A percentile compares a stretch with the other conserved stretches of the same genome.
Conservation (phyloP, 2,888 invertebrate genomes). For the Drymonia ruficornis region DNA sequence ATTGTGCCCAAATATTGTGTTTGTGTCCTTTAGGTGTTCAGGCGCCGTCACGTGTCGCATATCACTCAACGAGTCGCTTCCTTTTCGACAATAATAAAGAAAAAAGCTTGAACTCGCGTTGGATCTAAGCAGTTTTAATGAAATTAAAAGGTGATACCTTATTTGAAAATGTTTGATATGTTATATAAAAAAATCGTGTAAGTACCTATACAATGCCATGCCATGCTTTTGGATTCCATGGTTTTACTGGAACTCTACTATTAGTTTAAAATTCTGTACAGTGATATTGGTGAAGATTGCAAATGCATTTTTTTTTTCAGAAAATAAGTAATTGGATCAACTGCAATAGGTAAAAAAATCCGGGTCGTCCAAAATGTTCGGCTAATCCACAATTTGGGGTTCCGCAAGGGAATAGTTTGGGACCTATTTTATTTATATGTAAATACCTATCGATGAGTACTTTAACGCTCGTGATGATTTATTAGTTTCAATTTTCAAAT, state of each 20-base stretch:
- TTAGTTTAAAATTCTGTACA: too few relatives aligned
- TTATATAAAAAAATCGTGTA: too few relatives aligned
- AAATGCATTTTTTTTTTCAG: too few relatives aligned
- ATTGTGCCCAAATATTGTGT: slow-evolving; percentile 33
- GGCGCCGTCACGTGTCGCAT: slow-evolving; percentile 77
- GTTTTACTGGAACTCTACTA: too few relatives aligned
- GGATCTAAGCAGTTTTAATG: slow-evolving; percentile 48
- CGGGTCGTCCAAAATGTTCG: neutral
- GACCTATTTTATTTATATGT: too few relatives aligned
- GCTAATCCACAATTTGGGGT: neutral
- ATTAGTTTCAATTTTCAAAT: neutral
- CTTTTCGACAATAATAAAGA: slow-evolving; percentile 79
- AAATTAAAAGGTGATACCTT: slow-evolving; percentile 54
- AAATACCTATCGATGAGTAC: too few relatives aligned
- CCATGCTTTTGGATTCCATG: neutral
- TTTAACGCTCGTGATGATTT: neutral
- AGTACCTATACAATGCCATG: too few relatives aligned
- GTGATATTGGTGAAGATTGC: too few relatives aligned
- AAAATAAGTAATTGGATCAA: neutral
- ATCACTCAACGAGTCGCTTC: slow-evolving; percentile 80
- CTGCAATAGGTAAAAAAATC: neutral
- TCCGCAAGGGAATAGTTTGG: neutral
- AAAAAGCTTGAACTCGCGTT: slow-evolving; percentile 50
- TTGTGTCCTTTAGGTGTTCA: slow-evolving; percentile 58
- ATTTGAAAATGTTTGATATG: slow-evolving; percentile 9